Percentiles rank a stretch among this genome's conserved stretches.
Conservation (phyloP, 2,888 invertebrate genomes). For the Drosophila paucipuncta region DNA sequence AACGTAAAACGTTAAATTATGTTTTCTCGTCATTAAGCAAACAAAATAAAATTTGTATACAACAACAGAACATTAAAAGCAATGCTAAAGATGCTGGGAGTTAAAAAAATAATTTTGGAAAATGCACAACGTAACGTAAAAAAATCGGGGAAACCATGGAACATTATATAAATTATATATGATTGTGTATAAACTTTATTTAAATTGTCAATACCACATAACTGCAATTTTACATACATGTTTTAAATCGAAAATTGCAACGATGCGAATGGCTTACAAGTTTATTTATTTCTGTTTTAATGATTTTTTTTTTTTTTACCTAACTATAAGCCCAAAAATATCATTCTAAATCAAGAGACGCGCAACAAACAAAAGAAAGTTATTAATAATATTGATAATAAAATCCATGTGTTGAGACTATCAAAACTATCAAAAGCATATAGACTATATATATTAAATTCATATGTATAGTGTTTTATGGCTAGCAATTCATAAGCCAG, state of each 20-base stretch:
- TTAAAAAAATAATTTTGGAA: neutral
- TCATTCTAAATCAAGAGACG: conserved; percentile 47
- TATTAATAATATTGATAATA: conserved; percentile 21
- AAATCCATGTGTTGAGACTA: conserved; percentile 51
- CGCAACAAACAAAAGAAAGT: conserved; percentile 17
- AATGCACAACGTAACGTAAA: conserved; percentile 1
- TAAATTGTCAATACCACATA: conserved; percentile 24
- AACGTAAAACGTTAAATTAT: conserved; percentile 46
- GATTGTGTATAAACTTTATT: conserved; percentile 32
- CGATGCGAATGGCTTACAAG: conserved; percentile 32
- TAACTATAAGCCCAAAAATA: conserved; percentile 40
- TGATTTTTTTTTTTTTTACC: conserved; percentile 23
- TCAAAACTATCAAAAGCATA: conserved; percentile 50
- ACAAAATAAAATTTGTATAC: conserved; percentile 6
- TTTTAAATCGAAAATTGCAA: conserved; percentile 39
- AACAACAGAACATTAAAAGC: conserved; percentile 14
- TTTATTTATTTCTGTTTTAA: conserved; percentile 45
- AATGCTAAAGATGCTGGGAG: conserved; percentile 36
- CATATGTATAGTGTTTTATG: conserved; percentile 51
- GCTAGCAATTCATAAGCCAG: conserved; percentile 44
- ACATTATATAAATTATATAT: conserved; percentile 29
- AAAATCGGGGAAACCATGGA: conserved; percentile 5
- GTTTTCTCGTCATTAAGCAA: conserved; percentile 34
- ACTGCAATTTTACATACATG: conserved; percentile 34
- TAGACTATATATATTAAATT: conserved; percentile 40